These are phyloP conservation scores for Lycaon pictus DNA, from an alignment of 2,113 vertebrate genomes.

Conservation along the genomic window DNA sequence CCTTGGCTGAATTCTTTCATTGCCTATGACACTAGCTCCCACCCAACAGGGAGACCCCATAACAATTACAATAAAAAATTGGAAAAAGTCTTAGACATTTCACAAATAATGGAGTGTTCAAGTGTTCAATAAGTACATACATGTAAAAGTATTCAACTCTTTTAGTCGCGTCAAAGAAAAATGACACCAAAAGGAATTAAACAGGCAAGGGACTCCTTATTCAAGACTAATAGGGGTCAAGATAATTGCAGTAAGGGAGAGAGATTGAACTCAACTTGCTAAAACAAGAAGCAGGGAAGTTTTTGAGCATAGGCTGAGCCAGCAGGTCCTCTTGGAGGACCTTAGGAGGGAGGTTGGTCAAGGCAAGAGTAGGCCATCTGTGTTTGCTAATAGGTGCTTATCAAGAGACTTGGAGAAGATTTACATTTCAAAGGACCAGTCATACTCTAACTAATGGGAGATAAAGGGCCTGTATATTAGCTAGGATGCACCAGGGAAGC, in stretches of 20 bases:
- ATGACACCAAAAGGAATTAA: not conserved
- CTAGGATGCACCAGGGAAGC: not conserved
- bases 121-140: not conserved
- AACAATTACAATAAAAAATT: not conserved
- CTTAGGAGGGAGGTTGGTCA: not conserved
- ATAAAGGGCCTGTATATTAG: not conserved
- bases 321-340: not conserved
- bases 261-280: too few relatives aligned
- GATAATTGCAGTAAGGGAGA: too few relatives aligned
- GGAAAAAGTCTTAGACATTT: not conserved
- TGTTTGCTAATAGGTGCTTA: not conserved
- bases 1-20: not conserved
- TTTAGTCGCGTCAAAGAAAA: not conserved
- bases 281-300: not conserved
- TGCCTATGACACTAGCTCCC: not conserved
- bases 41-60: not conserved
- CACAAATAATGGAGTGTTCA: not conserved
- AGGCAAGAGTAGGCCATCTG: not conserved
- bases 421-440: not conserved
- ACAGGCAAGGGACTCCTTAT: not conserved
- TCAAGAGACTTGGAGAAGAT: not conserved
- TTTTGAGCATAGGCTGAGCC: not conserved
- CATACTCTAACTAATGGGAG: not conserved
- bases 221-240: too few relatives aligned
- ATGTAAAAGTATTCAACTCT: not conserved